Conservation (phyloP, 2,797 vertebrate species). For the Anguilla megastoma region DNA sequence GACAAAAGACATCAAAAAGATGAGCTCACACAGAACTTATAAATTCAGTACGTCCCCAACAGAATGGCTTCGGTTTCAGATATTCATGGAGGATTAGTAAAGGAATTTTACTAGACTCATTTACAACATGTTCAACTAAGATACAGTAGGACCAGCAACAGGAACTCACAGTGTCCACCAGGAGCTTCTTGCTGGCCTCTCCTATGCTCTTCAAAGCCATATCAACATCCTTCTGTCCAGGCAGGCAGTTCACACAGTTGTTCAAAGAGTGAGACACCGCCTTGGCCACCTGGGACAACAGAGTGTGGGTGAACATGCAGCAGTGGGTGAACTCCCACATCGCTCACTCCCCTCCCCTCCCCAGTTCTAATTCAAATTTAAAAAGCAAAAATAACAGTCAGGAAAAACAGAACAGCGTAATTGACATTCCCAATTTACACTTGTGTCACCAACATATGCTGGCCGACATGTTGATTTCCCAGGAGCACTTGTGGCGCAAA, state of each 20-base stretch:
- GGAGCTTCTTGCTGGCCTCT: slow-evolving; percentile 96
- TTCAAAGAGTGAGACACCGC: slow-evolving; percentile 96
- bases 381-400: slow-evolving; percentile 62
- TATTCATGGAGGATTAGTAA: not conserved
- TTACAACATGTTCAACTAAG: not conserved
- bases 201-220: slow-evolving; percentile 97
- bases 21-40: not conserved
- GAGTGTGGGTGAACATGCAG: slow-evolving; percentile 26
- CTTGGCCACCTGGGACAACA: slow-evolving; percentile 87
- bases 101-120: not conserved
- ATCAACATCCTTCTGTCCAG: slow-evolving; percentile 97
- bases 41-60: not conserved
- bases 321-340: not conserved
- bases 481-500: slow-evolving; percentile 55
- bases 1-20: not conserved
- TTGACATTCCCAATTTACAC: slow-evolving; percentile 68
- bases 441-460: slow-evolving; percentile 67
- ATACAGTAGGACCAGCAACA: not conserved
- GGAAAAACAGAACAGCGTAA: slow-evolving; percentile 55
- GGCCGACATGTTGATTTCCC: slow-evolving; percentile 68
- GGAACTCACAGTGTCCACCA: slow-evolving; percentile 87
- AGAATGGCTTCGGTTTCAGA: not conserved
- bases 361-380: slow-evolving; percentile 47
- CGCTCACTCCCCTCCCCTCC: slow-evolving; percentile 40
- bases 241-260: slow-evolving; percentile 97